Evolutionary conservation across 2,797 vertebrate species (phyloP).

Genomic region (Xyrichtys novacula): DNA sequence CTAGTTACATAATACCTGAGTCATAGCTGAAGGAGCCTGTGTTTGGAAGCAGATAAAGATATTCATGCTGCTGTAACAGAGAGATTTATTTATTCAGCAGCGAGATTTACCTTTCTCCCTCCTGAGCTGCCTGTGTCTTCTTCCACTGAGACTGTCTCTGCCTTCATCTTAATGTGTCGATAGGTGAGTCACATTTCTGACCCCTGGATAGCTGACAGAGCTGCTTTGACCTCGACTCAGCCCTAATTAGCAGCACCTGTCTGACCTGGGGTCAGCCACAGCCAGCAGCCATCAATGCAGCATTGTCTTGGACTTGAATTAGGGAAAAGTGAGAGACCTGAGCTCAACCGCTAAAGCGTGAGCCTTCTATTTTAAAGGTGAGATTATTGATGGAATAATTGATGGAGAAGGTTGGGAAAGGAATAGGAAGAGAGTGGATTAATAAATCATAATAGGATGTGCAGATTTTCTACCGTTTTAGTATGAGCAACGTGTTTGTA

Average conservation of each 20-base stretch:
- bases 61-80: conserved; percentile 23
- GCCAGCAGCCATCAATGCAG: conserved; percentile 28
- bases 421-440: conserved; percentile 44
- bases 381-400: conserved; percentile 65
- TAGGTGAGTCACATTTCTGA: conserved; percentile 44
- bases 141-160: conserved; percentile 15
- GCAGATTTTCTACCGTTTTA: conserved; percentile 38
- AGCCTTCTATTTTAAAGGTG: conserved; percentile 43
- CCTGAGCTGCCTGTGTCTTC: conserved; percentile 11
- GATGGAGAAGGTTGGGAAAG: conserved; percentile 55
- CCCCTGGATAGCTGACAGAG: conserved; percentile 43
- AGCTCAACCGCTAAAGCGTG: conserved; percentile 37
- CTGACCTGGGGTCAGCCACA: conserved; percentile 51
- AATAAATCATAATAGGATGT: conserved; percentile 55
- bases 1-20: conserved; percentile 31
- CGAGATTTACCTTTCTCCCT: conserved; percentile 22
- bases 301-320: conserved; percentile 46
- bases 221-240: conserved; percentile 34
- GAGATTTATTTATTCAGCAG: conserved; percentile 28
- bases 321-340: conserved; percentile 40
- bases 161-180: conserved; percentile 29
- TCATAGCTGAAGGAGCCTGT: conserved; percentile 21
- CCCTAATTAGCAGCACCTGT: conserved; percentile 52
- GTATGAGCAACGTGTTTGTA: conserved; percentile 3
- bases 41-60: conserved; percentile 32